phyloP scores from a whole-genome alignment of 1,140 invertebrate species.

The Saxidomus purpurata region DNA sequence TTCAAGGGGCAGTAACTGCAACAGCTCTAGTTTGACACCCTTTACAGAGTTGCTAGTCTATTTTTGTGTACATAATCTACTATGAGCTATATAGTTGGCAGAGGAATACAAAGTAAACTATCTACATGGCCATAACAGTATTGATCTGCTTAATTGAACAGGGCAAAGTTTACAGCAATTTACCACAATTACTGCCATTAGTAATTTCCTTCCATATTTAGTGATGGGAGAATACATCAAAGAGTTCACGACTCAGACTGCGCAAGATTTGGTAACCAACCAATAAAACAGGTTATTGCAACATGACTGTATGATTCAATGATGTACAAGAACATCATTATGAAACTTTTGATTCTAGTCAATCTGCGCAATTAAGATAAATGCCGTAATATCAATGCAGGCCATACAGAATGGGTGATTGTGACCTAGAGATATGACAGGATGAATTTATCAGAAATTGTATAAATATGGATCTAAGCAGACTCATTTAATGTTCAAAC shows the following conservation, averaged over 20 bases:
- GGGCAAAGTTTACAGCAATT: slow-evolving; percentile 16
- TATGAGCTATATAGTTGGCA: too few relatives aligned
- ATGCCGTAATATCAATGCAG: too few relatives aligned
- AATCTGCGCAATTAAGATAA: too few relatives aligned
- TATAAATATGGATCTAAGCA: too few relatives aligned
- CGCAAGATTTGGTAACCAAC: not conserved
- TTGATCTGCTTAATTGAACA: slow-evolving; percentile 6
- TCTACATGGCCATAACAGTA: not conserved
- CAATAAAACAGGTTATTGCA: not conserved
- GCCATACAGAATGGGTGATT: too few relatives aligned
- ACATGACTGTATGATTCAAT: not conserved
- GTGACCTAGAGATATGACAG: too few relatives aligned
- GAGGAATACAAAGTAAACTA: too few relatives aligned
- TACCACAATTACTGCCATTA: not conserved
- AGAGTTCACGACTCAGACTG: not conserved
- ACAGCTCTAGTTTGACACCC: not conserved
- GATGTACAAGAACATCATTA: not conserved
- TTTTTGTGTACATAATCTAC: too few relatives aligned
- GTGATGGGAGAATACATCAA: not conserved
- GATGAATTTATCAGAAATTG: too few relatives aligned
- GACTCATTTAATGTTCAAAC: too few relatives aligned
- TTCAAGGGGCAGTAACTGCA: not conserved
- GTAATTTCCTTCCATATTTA: slow-evolving; percentile 14
- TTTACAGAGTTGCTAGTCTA: not conserved
- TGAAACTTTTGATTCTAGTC: not conserved